Evolutionary conservation across 2,797 vertebrate species (phyloP).

Genomic region (Rhodeus uyekii): DNA sequence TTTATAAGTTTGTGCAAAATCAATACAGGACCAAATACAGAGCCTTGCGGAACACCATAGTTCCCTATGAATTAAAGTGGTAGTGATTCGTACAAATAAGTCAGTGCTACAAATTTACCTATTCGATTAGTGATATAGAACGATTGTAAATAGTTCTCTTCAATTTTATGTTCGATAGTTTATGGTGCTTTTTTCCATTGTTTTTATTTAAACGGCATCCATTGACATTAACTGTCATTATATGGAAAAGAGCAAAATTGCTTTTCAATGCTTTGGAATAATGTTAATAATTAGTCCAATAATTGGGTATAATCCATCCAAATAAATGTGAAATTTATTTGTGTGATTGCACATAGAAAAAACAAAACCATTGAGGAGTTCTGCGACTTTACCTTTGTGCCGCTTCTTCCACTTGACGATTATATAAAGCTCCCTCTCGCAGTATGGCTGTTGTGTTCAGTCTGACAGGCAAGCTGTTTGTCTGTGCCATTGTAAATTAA

Average conservation of each 20-base stretch:
- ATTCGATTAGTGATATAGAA: background rate
- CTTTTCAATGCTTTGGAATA: background rate
- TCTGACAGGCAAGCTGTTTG: conserved; percentile 77
- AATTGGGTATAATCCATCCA: background rate
- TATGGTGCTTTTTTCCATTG: background rate
- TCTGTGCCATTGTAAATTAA: conserved; percentile 65
- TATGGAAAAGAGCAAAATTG: background rate
- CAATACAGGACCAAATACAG: background rate
- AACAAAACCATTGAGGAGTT: background rate
- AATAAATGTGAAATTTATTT: background rate
- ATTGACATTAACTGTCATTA: background rate
- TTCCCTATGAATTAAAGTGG: background rate
- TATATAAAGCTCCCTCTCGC: conserved; percentile 83
- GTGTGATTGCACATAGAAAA: background rate
- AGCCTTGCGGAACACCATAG: background rate
- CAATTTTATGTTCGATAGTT: background rate
- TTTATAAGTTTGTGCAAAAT: background rate
- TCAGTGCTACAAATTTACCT: background rate
- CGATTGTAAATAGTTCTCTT: background rate
- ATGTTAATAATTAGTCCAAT: background rate
- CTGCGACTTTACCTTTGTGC: conserved; percentile 78
- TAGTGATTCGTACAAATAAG: background rate
- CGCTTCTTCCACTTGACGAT: conserved; percentile 82
- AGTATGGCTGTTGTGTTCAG: conserved; percentile 88
- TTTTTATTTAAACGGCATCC: background rate